phyloP scores from a whole-genome alignment of 2,797 vertebrate genomes.

The Lepilemur septentrionalis region DNA sequence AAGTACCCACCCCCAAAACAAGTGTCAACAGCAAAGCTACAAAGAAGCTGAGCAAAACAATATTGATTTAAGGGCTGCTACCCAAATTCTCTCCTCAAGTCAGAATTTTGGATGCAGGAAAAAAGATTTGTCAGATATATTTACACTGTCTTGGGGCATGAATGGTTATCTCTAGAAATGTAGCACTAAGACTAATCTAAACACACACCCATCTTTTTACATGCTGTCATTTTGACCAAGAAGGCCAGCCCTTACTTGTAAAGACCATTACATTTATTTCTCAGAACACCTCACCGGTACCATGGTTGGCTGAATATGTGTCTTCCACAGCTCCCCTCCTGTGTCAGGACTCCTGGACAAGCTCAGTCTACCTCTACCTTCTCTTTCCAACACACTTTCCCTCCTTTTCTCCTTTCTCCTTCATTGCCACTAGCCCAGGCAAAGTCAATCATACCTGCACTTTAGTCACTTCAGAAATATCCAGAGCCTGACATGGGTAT shows the following conservation, averaged over 20 bases:
- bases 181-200: background rate
- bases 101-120: background rate
- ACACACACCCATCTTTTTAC: background rate
- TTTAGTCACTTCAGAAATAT: background rate
- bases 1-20: background rate
- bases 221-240: background rate
- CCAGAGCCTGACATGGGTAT: background rate
- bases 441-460: background rate
- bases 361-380: background rate
- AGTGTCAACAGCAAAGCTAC: background rate
- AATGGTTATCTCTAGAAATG: background rate
- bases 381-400: background rate
- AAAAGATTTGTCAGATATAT: background rate
- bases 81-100: background rate
- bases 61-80: background rate
- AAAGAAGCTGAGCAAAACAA: background rate
- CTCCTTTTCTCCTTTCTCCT: background rate
- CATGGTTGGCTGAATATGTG: background rate
- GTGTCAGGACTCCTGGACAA: background rate
- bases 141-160: background rate
- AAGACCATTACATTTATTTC: background rate
- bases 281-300: background rate
- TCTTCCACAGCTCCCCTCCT: background rate
- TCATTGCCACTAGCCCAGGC: background rate
- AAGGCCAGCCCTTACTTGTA: background rate